Conservation (phyloP, 2,888 invertebrate genomes). For the Acanthosepion lycidas region DNA sequence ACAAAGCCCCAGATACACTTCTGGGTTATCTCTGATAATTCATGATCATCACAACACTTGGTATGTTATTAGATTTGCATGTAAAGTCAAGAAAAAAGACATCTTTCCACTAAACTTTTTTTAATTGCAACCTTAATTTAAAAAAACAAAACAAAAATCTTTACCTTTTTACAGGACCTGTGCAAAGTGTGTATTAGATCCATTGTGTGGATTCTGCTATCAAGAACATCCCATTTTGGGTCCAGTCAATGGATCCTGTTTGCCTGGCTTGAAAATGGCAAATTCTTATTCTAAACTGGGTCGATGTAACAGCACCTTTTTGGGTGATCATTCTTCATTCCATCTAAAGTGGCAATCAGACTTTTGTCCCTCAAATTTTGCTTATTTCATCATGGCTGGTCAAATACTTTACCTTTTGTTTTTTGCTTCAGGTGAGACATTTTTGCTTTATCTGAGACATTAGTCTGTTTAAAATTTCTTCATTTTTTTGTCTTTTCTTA, state of each 20-base stretch:
- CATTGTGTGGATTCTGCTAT: constrained; percentile 4
- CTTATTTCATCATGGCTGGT: background rate
- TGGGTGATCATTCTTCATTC: too few relatives aligned
- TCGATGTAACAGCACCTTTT: background rate
- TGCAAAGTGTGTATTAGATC: background rate
- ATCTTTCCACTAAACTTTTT: too few relatives aligned
- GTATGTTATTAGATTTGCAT: too few relatives aligned
- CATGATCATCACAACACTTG: too few relatives aligned
- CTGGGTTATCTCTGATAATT: too few relatives aligned
- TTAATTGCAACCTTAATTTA: background rate
- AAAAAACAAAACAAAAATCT: background rate
- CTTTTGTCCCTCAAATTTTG: background rate
- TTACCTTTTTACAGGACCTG: background rate
- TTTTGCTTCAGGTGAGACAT: background rate
- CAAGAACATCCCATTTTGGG: background rate
- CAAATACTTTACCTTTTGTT: background rate
- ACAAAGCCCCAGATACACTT: too few relatives aligned
- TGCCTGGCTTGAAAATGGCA: background rate
- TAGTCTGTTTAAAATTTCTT: background rate
- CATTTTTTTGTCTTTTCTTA: too few relatives aligned
- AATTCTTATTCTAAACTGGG: background rate
- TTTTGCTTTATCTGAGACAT: background rate
- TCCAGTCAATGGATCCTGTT: background rate
- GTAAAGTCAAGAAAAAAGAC: too few relatives aligned
- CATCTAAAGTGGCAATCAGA: background rate